These are phyloP conservation scores for Pteria penguin DNA, from an alignment of 2,888 invertebrate species.

Conservation along the genomic window DNA sequence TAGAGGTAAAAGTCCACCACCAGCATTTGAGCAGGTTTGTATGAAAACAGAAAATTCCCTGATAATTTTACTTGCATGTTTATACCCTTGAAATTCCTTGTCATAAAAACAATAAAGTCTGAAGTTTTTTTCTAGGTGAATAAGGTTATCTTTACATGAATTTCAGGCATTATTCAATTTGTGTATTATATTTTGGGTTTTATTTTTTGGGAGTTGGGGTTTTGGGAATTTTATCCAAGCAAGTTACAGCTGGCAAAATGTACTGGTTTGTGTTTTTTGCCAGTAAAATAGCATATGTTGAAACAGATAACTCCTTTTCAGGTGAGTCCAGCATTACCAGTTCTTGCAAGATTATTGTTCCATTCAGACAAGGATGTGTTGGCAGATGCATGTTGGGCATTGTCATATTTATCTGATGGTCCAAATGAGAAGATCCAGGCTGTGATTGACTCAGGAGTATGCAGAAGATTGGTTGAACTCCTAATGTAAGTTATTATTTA, in stretches of 20 bases:
- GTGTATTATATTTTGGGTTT: background rate
- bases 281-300: background rate
- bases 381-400: conserved; percentile 97
- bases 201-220: background rate
- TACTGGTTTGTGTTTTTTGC: background rate
- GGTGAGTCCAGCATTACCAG: conserved; percentile 84
- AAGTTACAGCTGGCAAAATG: no score
- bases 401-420: conserved; percentile 97
- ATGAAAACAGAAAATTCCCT: no score
- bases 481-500: conserved; percentile 82
- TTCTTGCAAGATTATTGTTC: conserved; percentile 91
- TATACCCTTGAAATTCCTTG: no score
- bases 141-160: no score
- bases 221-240: background rate
- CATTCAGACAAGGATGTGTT: conserved; percentile 93
- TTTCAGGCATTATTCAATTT: no score
- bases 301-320: no score
- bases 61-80: no score
- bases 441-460: conserved; percentile 96
- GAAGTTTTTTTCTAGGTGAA: no score
- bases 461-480: conserved; percentile 87
- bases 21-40: conserved; percentile 92
- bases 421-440: conserved; percentile 98
- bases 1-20: conserved; percentile 97
- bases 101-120: no score